These are phyloP conservation scores for Rhipidura dahli DNA, from an alignment of 2,113 vertebrate species.

Conservation along the genomic window DNA sequence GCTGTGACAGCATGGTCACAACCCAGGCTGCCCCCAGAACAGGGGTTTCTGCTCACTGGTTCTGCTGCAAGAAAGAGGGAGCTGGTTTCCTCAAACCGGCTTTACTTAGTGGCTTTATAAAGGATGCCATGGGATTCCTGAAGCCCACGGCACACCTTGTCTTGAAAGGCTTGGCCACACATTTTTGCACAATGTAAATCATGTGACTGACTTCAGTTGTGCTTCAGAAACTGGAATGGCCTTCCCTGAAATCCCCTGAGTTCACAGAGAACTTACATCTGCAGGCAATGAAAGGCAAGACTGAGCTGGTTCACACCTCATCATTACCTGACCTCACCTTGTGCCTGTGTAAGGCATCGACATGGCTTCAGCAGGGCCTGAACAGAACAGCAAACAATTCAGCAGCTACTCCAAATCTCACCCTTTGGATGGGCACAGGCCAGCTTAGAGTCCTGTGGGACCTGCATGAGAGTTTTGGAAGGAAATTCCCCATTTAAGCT, in stretches of 20 bases:
- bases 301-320: neutral
- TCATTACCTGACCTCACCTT: neutral
- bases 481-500: neutral
- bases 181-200: neutral
- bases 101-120: neutral
- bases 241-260: neutral
- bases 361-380: neutral
- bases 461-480: neutral
- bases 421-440: neutral
- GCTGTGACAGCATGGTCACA: neutral
- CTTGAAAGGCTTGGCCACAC: neutral
- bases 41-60: neutral
- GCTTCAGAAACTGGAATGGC: neutral
- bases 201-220: rapidly evolving
- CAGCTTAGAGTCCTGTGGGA: neutral
- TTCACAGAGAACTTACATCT: neutral
- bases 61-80: neutral
- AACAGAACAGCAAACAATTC: neutral
- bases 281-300: neutral
- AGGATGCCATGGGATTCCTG: neutral
- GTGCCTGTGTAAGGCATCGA: neutral
- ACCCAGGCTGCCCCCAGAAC: neutral
- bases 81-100: neutral
- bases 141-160: neutral
- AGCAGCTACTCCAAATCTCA: neutral